phyloP scores from a whole-genome alignment of 2,113 vertebrate species.

The Hylia prasina region DNA sequence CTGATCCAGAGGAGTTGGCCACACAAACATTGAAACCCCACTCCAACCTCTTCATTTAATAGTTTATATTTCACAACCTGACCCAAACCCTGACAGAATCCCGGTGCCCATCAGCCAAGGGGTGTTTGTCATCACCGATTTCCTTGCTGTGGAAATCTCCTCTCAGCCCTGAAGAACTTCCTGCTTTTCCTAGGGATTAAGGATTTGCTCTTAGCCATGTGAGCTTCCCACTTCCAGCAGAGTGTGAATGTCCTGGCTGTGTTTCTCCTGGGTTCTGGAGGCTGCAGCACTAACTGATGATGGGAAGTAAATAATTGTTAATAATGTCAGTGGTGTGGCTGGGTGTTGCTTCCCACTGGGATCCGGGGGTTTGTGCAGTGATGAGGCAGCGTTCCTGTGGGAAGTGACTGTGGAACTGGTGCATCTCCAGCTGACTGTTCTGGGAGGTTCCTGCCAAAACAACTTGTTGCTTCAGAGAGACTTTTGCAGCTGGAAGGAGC shows the following conservation, averaged over 20 bases:
- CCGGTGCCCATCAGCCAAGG: fast-evolving
- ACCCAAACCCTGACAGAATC: background rate
- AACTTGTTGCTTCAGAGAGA: background rate
- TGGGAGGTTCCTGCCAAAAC: background rate
- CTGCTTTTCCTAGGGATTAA: background rate
- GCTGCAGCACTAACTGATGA: background rate
- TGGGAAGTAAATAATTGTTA: background rate
- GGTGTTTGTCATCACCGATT: fast-evolving
- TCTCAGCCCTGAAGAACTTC: background rate
- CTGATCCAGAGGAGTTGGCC: fast-evolving
- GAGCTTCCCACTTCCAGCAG: background rate
- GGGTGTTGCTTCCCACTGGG: background rate
- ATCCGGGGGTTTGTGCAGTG: background rate
- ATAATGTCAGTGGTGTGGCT: fast-evolving
- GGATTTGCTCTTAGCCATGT: background rate
- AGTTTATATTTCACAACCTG: fast-evolving
- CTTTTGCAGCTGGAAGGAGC: background rate
- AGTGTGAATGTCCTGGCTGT: background rate
- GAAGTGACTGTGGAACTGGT: background rate
- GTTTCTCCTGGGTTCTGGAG: background rate
- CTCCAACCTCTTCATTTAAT: too few species aligned
- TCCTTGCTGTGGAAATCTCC: background rate
- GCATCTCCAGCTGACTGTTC: background rate
- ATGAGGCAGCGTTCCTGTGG: fast-evolving
- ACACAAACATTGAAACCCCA: too few species aligned